These are phyloP conservation scores for Spea hammondii DNA, from an alignment of 2,797 vertebrate genomes.

Conservation along the genomic window DNA sequence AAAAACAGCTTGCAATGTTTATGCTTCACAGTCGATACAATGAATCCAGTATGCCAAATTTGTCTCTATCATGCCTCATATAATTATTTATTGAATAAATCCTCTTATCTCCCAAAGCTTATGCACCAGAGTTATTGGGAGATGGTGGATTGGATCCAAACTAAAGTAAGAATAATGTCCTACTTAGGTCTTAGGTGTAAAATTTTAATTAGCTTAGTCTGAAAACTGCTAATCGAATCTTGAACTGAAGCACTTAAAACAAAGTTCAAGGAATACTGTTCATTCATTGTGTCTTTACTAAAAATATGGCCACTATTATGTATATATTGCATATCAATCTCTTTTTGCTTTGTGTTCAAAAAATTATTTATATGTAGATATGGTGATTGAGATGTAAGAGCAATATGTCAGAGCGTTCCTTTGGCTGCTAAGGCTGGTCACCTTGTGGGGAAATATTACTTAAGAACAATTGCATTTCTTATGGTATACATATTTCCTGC, in stretches of 20 bases:
- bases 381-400: too few species aligned
- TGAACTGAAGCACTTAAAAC: background rate
- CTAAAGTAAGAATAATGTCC: constrained; percentile 29
- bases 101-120: constrained; percentile 36
- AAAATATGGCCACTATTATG: too few species aligned
- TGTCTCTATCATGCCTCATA: constrained; percentile 35
- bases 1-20: constrained; percentile 34
- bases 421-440: too few species aligned
- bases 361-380: too few species aligned
- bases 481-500: too few species aligned
- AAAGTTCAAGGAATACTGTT: background rate
- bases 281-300: too few species aligned
- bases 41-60: constrained; percentile 30
- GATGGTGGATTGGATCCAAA: constrained; percentile 19
- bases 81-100: constrained; percentile 43
- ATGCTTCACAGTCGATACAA: constrained; percentile 32
- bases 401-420: too few species aligned
- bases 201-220: constrained; percentile 36
- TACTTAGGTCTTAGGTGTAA: constrained; percentile 23
- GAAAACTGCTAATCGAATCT: constrained; percentile 4
- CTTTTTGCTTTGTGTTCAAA: too few species aligned
- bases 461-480: too few species aligned
- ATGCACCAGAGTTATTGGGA: constrained; percentile 15
- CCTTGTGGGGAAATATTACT: too few species aligned
- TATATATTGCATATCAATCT: too few species aligned